These are phyloP conservation scores for Enteromius treurensis DNA, from an alignment of 2,797 vertebrate species.

Conservation along the genomic window DNA sequence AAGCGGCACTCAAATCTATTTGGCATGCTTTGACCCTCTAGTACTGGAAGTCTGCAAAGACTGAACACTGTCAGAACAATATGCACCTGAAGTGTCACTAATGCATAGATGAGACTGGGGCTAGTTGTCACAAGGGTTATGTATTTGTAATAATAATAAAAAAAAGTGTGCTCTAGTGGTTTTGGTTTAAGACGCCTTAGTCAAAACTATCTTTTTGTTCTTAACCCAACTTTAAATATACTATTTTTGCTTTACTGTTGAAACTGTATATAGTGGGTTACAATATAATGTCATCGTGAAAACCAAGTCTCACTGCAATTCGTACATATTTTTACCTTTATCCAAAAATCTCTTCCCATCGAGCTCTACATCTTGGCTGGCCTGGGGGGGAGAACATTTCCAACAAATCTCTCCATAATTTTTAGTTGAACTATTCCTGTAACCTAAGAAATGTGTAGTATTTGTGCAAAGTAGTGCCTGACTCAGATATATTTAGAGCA, in stretches of 20 bases:
- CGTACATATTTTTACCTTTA: background rate
- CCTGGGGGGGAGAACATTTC: background rate
- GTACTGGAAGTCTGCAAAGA: background rate
- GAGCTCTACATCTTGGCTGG: background rate
- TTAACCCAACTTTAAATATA: background rate
- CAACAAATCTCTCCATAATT: background rate
- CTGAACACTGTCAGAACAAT: background rate
- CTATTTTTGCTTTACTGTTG: background rate
- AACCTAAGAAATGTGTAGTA: background rate
- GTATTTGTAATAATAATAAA: background rate
- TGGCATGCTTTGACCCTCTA: constrained; percentile 26
- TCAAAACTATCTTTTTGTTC: background rate
- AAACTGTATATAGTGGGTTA: background rate
- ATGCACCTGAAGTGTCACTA: background rate
- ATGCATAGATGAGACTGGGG: background rate
- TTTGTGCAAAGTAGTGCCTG: background rate
- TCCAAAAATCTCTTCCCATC: background rate
- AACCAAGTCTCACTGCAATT: too few species aligned
- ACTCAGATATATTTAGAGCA: background rate
- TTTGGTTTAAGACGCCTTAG: background rate
- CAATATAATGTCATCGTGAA: too few species aligned
- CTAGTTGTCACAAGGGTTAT: background rate
- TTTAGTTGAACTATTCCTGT: background rate
- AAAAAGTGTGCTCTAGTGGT: background rate
- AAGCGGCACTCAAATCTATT: constrained; percentile 26